These are phyloP conservation scores for Macropodus opercularis DNA, from an alignment of 2,797 vertebrate species.

Conservation along the genomic window DNA sequence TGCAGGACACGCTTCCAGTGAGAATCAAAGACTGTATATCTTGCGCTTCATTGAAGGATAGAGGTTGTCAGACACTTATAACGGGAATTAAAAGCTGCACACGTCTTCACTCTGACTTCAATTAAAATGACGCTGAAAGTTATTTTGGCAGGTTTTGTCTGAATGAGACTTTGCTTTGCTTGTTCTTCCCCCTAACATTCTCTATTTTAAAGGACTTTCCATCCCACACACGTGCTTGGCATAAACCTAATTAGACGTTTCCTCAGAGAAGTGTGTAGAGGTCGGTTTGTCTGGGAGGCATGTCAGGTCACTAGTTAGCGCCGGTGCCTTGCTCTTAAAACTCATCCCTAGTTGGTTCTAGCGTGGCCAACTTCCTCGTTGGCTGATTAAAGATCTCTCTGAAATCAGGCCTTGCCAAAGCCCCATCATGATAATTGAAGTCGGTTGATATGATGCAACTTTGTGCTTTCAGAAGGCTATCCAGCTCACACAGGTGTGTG, in stretches of 20 bases:
- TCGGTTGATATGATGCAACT: background rate
- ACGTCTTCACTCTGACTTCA: background rate
- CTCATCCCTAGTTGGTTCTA: background rate
- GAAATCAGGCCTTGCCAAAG: background rate
- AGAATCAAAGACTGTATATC: too few species aligned
- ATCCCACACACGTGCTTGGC: conserved; percentile 2
- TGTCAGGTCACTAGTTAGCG: background rate
- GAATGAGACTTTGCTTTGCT: conserved; percentile 3
- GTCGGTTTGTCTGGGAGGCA: conserved; percentile 10
- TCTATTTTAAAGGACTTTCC: conserved; percentile 4
- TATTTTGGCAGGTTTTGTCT: background rate
- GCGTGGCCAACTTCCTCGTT: background rate
- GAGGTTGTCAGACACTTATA: background rate
- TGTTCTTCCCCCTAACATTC: background rate
- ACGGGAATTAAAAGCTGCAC: background rate
- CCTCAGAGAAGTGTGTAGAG: conserved; percentile 1
- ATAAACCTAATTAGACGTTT: conserved; percentile 35
- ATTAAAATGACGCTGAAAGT: background rate
- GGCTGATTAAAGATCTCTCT: conserved; percentile 10
- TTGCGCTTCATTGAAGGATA: background rate
- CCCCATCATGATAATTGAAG: conserved; percentile 6
- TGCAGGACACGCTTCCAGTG: too few species aligned
- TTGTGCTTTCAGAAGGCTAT: conserved; percentile 16
- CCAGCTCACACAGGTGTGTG: conserved; percentile 18
- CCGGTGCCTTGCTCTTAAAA: conserved; percentile 1